Evolutionary conservation across 2,113 vertebrate species (phyloP).

Genomic region (Paedocypris sp.): DNA sequence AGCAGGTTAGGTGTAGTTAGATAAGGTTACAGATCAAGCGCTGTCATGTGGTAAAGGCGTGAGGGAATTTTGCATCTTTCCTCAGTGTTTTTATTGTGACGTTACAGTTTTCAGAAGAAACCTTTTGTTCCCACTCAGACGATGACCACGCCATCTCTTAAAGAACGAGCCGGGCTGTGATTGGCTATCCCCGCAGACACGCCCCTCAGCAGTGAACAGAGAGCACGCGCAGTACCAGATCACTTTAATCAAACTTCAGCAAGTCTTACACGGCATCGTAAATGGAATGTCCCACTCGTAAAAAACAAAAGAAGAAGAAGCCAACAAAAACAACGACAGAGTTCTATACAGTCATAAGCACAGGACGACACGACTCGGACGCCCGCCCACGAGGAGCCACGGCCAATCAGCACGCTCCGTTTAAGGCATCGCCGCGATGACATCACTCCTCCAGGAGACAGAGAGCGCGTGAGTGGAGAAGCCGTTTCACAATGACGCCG

Average conservation of each 20-base stretch:
- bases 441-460: slow-evolving; percentile 33
- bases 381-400: not conserved
- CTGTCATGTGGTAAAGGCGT: too few species aligned
- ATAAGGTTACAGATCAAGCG: too few species aligned
- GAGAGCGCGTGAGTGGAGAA: not conserved
- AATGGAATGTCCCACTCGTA: slow-evolving; percentile 36
- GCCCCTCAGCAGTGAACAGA: too few species aligned
- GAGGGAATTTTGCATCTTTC: too few species aligned
- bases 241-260: slow-evolving; percentile 34
- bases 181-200: too few species aligned
- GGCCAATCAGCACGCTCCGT: slow-evolving; percentile 25
- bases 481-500: not conserved
- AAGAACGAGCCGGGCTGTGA: too few species aligned
- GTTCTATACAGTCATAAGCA: slow-evolving; percentile 50
- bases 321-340: slow-evolving; percentile 19
- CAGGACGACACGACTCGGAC: slow-evolving; percentile 57
- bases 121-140: too few species aligned
- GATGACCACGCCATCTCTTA: too few species aligned
- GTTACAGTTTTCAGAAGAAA: too few species aligned
- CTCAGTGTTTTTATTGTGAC: too few species aligned
- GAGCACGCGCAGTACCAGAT: slow-evolving; percentile 26
- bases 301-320: slow-evolving; percentile 25
- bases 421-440: slow-evolving; percentile 64
- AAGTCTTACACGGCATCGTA: slow-evolving; percentile 23
- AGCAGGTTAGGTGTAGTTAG: too few species aligned